Evolutionary conservation across 2,888 invertebrate species (phyloP), one percentile per base, ranked within the genome.

Genomic region (Synergus umbraculus): DNA sequence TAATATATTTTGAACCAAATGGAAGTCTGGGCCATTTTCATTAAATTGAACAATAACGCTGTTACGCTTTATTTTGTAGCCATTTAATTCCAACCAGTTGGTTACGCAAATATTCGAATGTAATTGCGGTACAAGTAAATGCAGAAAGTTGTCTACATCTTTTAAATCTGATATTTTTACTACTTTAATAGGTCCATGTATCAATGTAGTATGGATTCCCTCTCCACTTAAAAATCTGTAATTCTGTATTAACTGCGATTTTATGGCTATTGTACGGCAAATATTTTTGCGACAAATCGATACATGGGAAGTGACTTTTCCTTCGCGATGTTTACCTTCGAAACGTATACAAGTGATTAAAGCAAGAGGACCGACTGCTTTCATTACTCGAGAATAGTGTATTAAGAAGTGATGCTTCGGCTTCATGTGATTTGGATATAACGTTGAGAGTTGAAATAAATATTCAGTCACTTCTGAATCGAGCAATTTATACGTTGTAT

Each of bases 311-410:
- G 79, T 76, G 12, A 58, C 80, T 69, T 83, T 84, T 5, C 22
- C 79, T 5, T 81, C 77, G 54, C 78, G 79, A 65, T 85, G 84
- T 29, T 83, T 83, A n/a, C 80, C 79, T 77, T 85, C 85, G 29
- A 58, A 67, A 78, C 46, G 64, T 10, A 67, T 67, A 12, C 43
- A 43, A 43, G 22, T 67, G 4, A 67, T 12, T 18, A 43, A 18
- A 12, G 66, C 66, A 44, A 67, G 66, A 67, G 44, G 66, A 4
- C 46, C 46, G 44, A 46, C 67, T 44, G 67, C 67, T 67, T 67
- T 46, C 46, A 67, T 67, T 22, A 66, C 66, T 44, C 66, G 66
- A n/a, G 12, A 13, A 2, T 67, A 66, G 44, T 66, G 44, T 44
- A 66, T 66, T 66, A 66, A 66, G 43, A 44, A 66, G n/a, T 66